Base-by-base conservation (phyloP, 2,113 vertebrate genomes). In the Rhea pennata region DNA sequence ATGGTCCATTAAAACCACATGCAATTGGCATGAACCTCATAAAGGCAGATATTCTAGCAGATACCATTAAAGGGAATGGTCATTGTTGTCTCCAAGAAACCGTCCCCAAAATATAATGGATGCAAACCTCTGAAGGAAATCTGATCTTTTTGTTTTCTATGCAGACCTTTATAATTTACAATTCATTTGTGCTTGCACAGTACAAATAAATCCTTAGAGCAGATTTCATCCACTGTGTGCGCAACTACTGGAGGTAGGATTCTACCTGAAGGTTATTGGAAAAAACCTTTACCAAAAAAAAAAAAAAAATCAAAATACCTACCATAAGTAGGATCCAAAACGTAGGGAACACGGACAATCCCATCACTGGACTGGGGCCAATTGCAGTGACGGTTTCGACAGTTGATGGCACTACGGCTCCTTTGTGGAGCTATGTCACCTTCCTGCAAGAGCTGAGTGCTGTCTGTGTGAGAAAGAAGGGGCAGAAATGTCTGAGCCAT, bases 291-390 rank as follows among this genome's bases (percentile, higher is more conserved):
- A 6, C 7, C 42, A 84, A 67, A 20, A n/a, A 44, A 48, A 84
- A 67, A 20, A n/a, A 44, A 12, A 42, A 31, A 17, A 48, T 2
- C 0, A 1, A 29, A 27, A 40, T 69, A 94, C 97, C 36, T 93
- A 98, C 99, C 98, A 3, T 99, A 99, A 21, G 98, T 6, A 42
- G 98, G 96, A 74, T 98, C 98, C 51, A 99, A 39, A 23, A 96
- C 96, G 69, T 97, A 99, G 5, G 99, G 98, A 5, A 99, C 88
- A 17, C 98, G 98, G 79, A 99, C 98, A 82, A 98, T 98, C 62
- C 99, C 99, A 76, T 98, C 98, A 0, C 98, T 95, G 16, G 98
- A 98, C 93, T 98, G 98, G 15, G 98, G 98, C 99, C 99, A 99
- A 33, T 97, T 90, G 94, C 98, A 99, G 1, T 96, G 40, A 19